These are phyloP conservation scores for Bursaphelenchus mucronatus DNA, from an alignment of 1,140 invertebrate species.

Conservation along the genomic window DNA sequence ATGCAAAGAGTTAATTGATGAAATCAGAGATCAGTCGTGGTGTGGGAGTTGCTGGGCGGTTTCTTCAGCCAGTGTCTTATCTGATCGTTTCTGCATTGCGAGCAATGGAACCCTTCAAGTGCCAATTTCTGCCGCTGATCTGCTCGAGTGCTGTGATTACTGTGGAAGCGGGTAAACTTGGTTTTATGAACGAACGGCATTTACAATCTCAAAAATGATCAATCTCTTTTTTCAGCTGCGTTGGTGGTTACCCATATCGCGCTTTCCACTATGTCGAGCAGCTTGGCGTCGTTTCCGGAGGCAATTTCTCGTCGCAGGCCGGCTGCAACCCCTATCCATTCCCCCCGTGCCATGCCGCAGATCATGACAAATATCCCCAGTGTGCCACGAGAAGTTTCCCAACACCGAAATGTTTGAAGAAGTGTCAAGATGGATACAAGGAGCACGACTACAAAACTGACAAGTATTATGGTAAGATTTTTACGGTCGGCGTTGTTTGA, in stretches of 20 bases:
- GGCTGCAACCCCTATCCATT: slow-evolving; percentile 80
- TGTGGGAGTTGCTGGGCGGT: slow-evolving; percentile 58
- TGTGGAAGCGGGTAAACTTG: slow-evolving; percentile 67
- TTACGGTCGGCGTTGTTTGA: slow-evolving; percentile 70
- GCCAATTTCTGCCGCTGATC: slow-evolving; percentile 76
- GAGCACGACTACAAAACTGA: slow-evolving; percentile 70
- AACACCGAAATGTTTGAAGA: slow-evolving; percentile 72
- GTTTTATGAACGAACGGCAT: too few relatives aligned
- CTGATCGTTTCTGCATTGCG: slow-evolving; percentile 79
- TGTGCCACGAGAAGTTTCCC: slow-evolving; percentile 59
- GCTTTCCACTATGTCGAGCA: slow-evolving; percentile 65
- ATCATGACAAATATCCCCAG: neutral
- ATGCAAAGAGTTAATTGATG: too few relatives aligned
- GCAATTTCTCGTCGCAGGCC: slow-evolving; percentile 70
- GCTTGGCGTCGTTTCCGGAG: slow-evolving; percentile 71
- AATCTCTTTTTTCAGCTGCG: slow-evolving; percentile 68
- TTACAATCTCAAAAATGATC: too few relatives aligned
- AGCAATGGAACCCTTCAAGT: slow-evolving; percentile 70
- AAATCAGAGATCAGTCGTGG: too few relatives aligned
- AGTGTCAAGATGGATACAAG: slow-evolving; percentile 71
- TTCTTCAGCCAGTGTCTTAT: slow-evolving; percentile 66
- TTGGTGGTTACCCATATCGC: slow-evolving; percentile 63
- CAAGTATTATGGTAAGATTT: slow-evolving; percentile 69
- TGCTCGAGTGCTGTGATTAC: slow-evolving; percentile 74
- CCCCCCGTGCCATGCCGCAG: slow-evolving; percentile 71